Evolutionary conservation across 2,113 vertebrate species (phyloP).

Genomic region (Ceratotherium simum): DNA sequence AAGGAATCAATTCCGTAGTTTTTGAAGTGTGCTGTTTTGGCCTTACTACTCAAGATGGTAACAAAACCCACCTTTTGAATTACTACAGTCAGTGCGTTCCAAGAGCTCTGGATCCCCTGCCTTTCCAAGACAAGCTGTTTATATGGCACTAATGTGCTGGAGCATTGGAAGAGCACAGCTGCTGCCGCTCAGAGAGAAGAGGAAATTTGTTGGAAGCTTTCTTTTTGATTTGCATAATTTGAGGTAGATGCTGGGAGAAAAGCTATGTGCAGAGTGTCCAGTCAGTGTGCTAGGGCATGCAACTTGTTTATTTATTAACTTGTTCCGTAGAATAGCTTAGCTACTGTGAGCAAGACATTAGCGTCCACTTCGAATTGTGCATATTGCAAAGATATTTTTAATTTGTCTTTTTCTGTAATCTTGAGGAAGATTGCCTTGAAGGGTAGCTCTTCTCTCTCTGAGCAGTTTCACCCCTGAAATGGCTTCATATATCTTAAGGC

Average conservation of each 20-base stretch:
- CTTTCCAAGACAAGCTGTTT: conserved; percentile 71
- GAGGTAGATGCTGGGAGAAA: conserved; percentile 69
- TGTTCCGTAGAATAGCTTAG: no score
- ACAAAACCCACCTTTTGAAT: conserved; percentile 80
- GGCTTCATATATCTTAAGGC: background rate
- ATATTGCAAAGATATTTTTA: background rate
- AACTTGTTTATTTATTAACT: background rate
- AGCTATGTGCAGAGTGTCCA: accelerated
- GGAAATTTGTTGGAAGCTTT: background rate
- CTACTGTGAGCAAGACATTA: background rate
- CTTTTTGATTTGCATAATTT: conserved; percentile 65
- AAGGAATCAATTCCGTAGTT: background rate
- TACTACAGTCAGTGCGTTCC: conserved; percentile 51
- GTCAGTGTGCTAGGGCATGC: accelerated
- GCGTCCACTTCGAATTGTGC: background rate
- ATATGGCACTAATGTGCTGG: conserved; percentile 81
- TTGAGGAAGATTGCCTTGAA: background rate
- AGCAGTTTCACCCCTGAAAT: background rate
- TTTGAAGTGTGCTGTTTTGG: conserved; percentile 74
- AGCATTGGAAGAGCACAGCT: conserved; percentile 75
- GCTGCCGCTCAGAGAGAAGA: conserved; percentile 77
- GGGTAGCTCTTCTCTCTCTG: background rate
- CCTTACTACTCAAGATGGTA: conserved; percentile 56
- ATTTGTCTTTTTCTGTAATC: background rate
- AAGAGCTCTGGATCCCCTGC: conserved; percentile 74